Evolutionary conservation across 1,140 invertebrate genomes (phyloP), one percentile per base, ranked within the genome.

Genomic region (Ooceraea biroi): DNA sequence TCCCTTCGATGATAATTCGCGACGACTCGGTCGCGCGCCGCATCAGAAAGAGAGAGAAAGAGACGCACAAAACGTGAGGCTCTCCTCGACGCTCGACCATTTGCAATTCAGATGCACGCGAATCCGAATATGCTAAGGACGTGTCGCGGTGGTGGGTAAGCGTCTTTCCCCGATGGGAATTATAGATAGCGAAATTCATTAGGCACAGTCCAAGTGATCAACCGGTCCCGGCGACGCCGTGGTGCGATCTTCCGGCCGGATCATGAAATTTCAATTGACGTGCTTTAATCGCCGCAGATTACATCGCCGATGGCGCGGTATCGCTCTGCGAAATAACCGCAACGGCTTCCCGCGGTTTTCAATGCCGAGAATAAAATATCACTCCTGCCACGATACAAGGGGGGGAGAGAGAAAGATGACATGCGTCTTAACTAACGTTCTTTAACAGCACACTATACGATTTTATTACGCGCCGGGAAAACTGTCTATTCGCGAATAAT

Each of bases 121-220:
- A 78, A 78, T 68, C 63, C 63, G 76, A 78, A 78, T 78, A 57
- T 69, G 48, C 36, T 44, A 68, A 78, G 63, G 48, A 57, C 30
- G 17, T 19, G 58, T 50, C 76, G 36, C 36, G 48, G 74, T 66
- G 74, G 46, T 68, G 30, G 74, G 61, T 69, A 69, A 22, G 63
- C 22, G 63, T 41, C 48, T 7, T 68, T 22, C 22, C 48, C 22
- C 50, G 63, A 69, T 78, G 63, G 7, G 63, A 78, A 78, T 78
- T 69, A 78, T 69, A 78, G 63, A 69, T 78, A 69, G 30, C 63
- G 63, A 78, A 78, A 78, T 78, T 78, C 63, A 78, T 78, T 78
- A 78, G 76, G 48, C 76, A 44, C 63, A 52, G 14, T 58, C 36
- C 22, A 19, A 69, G 22, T 77, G 73, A 77, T 77, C 60, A 65